These are phyloP conservation scores for Limanda limanda DNA, from an alignment of 2,113 vertebrate species.

Conservation along the genomic window DNA sequence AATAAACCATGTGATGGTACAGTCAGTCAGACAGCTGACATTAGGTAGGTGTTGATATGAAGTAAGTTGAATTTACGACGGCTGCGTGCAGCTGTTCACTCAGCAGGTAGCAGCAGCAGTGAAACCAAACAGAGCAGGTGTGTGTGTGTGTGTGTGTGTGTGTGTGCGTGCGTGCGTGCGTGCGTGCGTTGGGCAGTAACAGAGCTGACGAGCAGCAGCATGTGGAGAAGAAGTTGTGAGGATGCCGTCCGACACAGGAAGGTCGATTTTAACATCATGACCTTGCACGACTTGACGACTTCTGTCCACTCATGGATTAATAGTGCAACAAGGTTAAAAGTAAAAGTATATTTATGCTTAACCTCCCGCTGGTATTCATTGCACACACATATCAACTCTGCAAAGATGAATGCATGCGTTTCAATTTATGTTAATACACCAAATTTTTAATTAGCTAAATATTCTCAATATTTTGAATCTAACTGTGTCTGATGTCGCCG, in stretches of 20 bases:
- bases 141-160: conserved; percentile 1
- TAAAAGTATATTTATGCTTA: conserved; percentile 7
- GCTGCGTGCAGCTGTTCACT: conserved; percentile 60
- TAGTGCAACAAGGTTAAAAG: conserved; percentile 37
- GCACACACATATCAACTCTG: not conserved
- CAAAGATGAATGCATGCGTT: not conserved
- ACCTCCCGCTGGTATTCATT: not conserved
- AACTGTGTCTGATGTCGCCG: too few species aligned
- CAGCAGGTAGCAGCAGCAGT: conserved; percentile 60
- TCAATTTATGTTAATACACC: not conserved
- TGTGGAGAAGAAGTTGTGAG: conserved; percentile 77
- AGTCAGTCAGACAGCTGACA: not conserved
- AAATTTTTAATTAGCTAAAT: not conserved
- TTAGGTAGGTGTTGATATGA: conserved; percentile 30
- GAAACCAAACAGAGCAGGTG: conserved; percentile 51
- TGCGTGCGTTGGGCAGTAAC: not conserved
- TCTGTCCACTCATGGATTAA: conserved; percentile 18
- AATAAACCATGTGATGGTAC: not conserved
- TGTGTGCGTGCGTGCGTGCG: too few species aligned
- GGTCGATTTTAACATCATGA: conserved; percentile 25
- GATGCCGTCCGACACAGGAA: conserved; percentile 17
- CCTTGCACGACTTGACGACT: conserved; percentile 5
- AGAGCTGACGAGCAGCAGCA: conserved; percentile 85
- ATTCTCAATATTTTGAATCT: too few species aligned
- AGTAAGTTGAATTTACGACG: conserved; percentile 28